These are phyloP conservation scores for Adelphocoris suturalis DNA, from an alignment of 2,888 invertebrate species.

Conservation along the genomic window DNA sequence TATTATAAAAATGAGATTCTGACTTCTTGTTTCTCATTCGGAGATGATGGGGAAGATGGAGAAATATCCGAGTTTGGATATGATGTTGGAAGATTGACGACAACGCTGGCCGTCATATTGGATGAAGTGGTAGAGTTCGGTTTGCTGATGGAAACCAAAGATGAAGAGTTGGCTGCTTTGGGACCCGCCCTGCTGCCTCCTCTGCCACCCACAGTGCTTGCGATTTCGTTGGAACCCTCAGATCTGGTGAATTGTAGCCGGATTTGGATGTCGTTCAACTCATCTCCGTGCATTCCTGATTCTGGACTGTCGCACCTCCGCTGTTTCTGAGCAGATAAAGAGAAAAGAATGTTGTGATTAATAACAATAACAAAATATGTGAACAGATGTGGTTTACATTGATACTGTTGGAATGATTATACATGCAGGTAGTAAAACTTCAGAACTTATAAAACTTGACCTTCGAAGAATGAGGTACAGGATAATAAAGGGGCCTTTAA, in stretches of 20 bases:
- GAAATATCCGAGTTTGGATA: slow-evolving; percentile 78
- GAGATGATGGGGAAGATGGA: slow-evolving; percentile 77
- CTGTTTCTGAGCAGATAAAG: slow-evolving; percentile 75
- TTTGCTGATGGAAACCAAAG: slow-evolving; percentile 77
- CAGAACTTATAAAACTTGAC: too few relatives aligned
- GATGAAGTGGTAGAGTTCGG: slow-evolving; percentile 78
- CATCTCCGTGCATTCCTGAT: slow-evolving; percentile 78
- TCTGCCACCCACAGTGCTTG: slow-evolving; percentile 18
- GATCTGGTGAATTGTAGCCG: slow-evolving; percentile 77
- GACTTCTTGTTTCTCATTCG: slow-evolving; percentile 77
- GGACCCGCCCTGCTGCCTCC: slow-evolving; percentile 71
- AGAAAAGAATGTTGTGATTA: not conserved
- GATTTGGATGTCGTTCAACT: slow-evolving; percentile 79
- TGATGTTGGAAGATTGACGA: slow-evolving; percentile 78
- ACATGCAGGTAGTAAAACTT: too few relatives aligned
- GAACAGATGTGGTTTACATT: not conserved
- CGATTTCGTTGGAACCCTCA: slow-evolving; percentile 70
- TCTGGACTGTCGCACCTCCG: slow-evolving; percentile 76
- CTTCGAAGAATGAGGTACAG: too few relatives aligned
- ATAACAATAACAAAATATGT: not conserved
- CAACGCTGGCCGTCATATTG: slow-evolving; percentile 78
- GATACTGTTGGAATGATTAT: too few relatives aligned
- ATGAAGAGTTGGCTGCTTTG: slow-evolving; percentile 74
- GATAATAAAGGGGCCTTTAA: too few relatives aligned
- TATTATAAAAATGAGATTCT: slow-evolving; percentile 77